Percentiles rank a stretch among this genome's conserved stretches.
These are phyloP conservation scores for Eulithis prunata DNA, from an alignment of 2,888 invertebrate species.

Conservation along the genomic window DNA sequence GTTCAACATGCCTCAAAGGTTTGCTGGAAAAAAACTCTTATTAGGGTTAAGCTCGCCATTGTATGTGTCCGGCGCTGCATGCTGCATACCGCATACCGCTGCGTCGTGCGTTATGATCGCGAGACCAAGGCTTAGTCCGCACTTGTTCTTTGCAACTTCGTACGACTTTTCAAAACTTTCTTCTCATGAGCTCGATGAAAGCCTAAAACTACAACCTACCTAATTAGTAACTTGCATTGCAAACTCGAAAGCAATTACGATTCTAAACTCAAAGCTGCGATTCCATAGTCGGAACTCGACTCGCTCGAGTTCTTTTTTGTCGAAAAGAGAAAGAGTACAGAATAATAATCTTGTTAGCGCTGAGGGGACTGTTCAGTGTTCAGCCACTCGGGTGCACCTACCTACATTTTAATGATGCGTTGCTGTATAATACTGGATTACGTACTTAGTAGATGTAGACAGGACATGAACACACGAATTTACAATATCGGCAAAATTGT, in stretches of 20 bases:
- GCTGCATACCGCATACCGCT: too few species aligned
- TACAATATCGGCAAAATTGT: too few species aligned
- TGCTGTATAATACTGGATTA: conserved; percentile 6
- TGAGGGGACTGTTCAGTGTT: conserved; percentile 32
- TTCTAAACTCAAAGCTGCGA: not conserved
- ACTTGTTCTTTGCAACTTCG: too few species aligned
- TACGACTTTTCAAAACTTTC: too few species aligned
- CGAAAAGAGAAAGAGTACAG: conserved; percentile 32
- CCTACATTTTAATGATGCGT: conserved; percentile 42
- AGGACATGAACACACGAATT: not conserved
- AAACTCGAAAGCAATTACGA: not conserved
- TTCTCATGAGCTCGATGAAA: too few species aligned
- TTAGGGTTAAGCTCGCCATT: too few species aligned
- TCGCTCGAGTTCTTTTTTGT: conserved; percentile 9
- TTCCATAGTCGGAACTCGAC: conserved; percentile 10
- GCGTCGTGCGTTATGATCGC: too few species aligned
- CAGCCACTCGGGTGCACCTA: conserved; percentile 40
- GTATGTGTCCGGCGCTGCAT: too few species aligned
- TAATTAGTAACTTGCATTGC: not conserved
- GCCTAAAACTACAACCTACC: too few species aligned
- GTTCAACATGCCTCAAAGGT: too few species aligned
- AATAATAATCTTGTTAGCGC: conserved; percentile 45
- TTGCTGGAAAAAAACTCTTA: too few species aligned
- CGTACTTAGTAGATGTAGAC: not conserved
- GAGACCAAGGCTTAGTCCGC: too few species aligned